These are phyloP conservation scores for Sebastes taczanowskii DNA, from an alignment of 2,797 vertebrate species.

Conservation along the genomic window DNA sequence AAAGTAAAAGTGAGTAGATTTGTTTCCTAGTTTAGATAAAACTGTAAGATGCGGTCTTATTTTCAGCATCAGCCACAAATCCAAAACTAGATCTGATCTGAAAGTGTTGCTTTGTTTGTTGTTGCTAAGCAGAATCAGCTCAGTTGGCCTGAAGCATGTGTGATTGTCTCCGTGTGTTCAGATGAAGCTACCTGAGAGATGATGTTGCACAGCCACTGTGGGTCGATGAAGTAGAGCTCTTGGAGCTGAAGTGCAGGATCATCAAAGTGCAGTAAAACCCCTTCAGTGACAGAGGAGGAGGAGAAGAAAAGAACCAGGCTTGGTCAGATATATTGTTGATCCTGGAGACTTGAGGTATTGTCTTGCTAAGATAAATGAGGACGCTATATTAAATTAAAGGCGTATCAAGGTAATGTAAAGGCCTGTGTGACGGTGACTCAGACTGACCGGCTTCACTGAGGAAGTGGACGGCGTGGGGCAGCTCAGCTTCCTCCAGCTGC, in stretches of 20 bases:
- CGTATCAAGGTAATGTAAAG: not conserved
- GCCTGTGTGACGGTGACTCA: not conserved
- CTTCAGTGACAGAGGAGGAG: conserved; percentile 65
- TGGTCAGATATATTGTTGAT: not conserved
- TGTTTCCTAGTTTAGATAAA: not conserved
- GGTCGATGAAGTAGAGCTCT: conserved; percentile 94
- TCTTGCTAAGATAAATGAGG: not conserved
- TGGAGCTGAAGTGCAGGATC: conserved; percentile 92
- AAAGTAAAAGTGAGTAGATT: not conserved
- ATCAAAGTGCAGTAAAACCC: conserved; percentile 94
- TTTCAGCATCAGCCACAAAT: not conserved
- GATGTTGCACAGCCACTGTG: conserved; percentile 95
- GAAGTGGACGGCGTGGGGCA: conserved; percentile 93
- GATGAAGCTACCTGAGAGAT: conserved; percentile 89
- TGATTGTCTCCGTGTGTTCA: not conserved
- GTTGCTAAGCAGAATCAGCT: not conserved
- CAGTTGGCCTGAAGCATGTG: not conserved
- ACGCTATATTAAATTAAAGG: not conserved
- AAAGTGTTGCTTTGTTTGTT: not conserved
- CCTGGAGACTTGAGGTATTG: not conserved
- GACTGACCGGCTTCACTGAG: conserved; percentile 92
- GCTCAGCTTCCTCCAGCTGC: conserved; percentile 92
- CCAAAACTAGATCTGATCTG: not conserved
- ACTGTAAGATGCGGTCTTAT: not conserved
- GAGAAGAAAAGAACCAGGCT: not conserved